phyloP scores from a whole-genome alignment of 2,113 vertebrate species.

The Campylomormyrus numenius region DNA sequence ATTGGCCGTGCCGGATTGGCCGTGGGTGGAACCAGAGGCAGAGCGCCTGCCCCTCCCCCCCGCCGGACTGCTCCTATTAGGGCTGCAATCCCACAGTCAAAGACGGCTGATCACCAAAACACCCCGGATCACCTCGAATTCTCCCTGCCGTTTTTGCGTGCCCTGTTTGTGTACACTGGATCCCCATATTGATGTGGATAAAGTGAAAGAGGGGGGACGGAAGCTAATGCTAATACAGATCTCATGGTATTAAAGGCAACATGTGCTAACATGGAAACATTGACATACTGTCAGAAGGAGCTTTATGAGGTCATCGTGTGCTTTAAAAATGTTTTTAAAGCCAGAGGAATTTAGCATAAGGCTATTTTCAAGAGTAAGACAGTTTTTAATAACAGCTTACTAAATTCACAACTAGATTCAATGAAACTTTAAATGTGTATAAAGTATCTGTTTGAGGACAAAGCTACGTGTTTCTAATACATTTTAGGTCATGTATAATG shows the following conservation, averaged over 20 bases:
- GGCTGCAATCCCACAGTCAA: slow-evolving; percentile 75
- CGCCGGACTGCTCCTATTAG: slow-evolving; percentile 60
- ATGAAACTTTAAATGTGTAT: neutral
- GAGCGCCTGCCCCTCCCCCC: slow-evolving; percentile 31
- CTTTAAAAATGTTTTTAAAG: slow-evolving; percentile 32
- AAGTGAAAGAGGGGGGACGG: slow-evolving; percentile 24
- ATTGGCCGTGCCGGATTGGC: slow-evolving; percentile 51
- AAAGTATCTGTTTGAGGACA: neutral
- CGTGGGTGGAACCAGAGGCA: slow-evolving; percentile 35
- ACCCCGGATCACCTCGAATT: slow-evolving; percentile 28
- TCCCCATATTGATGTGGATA: neutral
- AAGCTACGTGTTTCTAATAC: neutral
- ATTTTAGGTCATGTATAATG: neutral
- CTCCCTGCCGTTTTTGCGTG: neutral
- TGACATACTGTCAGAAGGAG: slow-evolving; percentile 49
- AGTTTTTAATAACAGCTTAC: slow-evolving; percentile 6
- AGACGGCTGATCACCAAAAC: slow-evolving; percentile 64
- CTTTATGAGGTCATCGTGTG: slow-evolving; percentile 43
- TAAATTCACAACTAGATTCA: neutral
- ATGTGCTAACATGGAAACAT: slow-evolving; percentile 40
- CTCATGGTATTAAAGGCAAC: slow-evolving; percentile 39
- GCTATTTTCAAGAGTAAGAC: neutral
- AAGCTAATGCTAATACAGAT: slow-evolving; percentile 43
- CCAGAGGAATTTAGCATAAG: neutral
- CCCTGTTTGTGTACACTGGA: neutral